Base-by-base conservation (phyloP, 2,113 vertebrate genomes). In the Boulengeromyrus knoepffleri region DNA sequence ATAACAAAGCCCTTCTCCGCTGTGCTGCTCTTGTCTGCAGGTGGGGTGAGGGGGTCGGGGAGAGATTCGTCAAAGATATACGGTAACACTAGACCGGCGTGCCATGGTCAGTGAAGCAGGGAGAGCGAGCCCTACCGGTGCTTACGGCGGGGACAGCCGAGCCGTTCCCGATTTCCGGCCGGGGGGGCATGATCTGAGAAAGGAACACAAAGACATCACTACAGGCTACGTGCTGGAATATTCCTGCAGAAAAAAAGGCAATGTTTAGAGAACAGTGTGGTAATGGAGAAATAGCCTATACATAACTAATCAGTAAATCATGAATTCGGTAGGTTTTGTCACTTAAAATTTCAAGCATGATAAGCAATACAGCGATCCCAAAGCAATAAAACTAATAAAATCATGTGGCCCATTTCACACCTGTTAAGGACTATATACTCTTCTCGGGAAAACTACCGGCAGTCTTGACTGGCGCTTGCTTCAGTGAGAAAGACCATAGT, bases 111-210 rank as follows among this genome's bases (percentile, higher is more conserved):
- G 9, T 27, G 62, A 70, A 70, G 62, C 45, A 36, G 27, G 5
- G 17, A n/a, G 56, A 66, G 0, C 42, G 1, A 87, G 62, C 39
- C 74, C 3, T 90, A 92, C 87, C 89, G 66, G 24, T n/a, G 24
- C 92, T 93, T 36, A 95, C 94, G 0, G 93, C 91, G 24, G 94
- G 93, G 56, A 92, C 93, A 2, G 96, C 92, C 49, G 96, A 92
- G 19, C 93, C 94, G 13, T 95, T 95, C 88, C 94, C 95, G 45
- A 95, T 91, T 90, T 98, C 94, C 5, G 97, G 96, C 94, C 96
- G 96, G 47, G 98, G 97, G 94, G 97, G 96, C 98, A 99, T 99
- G 91, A 87, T 94, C 97, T 98, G 91, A 52, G 70, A 91, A 90
- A 80, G 3, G 7, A 36, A 2, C 9, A 24, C 13, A 85, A 13